Conservation (phyloP, 2,888 invertebrate genomes). For the Stenurella melanura region DNA sequence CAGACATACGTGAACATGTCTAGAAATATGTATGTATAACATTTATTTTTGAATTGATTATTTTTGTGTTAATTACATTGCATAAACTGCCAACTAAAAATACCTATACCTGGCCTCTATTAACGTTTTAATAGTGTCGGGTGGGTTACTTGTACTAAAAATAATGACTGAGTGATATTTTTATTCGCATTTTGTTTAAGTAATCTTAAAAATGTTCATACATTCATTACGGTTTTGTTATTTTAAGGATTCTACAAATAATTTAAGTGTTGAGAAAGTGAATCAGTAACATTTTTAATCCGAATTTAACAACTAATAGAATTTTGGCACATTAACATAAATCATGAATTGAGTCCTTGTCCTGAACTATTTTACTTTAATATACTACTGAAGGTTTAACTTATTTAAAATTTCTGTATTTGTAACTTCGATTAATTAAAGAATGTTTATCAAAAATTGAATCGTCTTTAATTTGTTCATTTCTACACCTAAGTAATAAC, state of each 20-base stretch:
- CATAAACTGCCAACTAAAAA: background rate
- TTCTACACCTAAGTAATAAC: too few species aligned
- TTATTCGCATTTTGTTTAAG: background rate
- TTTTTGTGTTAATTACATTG: background rate
- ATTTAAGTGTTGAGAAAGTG: background rate
- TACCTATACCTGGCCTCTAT: conserved; percentile 2
- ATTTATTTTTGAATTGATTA: conserved; percentile 7
- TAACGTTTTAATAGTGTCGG: background rate
- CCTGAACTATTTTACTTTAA: too few species aligned
- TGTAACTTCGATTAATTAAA: too few species aligned
- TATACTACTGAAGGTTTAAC: too few species aligned
- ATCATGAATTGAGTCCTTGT: too few species aligned
- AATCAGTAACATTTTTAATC: background rate
- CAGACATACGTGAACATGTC: background rate
- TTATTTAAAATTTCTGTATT: too few species aligned
- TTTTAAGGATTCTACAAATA: background rate
- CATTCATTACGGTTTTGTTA: background rate
- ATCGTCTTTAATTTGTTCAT: too few species aligned
- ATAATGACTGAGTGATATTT: background rate
- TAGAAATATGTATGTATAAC: background rate
- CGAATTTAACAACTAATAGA: too few species aligned
- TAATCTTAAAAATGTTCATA: background rate
- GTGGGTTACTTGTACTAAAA: conserved; percentile 5
- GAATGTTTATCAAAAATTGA: too few species aligned
- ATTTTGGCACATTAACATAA: too few species aligned